A percentile compares a stretch with the other conserved stretches of the same genome.
phyloP scores from a whole-genome alignment of 2,888 invertebrate species.

The Junonia oenone region DNA sequence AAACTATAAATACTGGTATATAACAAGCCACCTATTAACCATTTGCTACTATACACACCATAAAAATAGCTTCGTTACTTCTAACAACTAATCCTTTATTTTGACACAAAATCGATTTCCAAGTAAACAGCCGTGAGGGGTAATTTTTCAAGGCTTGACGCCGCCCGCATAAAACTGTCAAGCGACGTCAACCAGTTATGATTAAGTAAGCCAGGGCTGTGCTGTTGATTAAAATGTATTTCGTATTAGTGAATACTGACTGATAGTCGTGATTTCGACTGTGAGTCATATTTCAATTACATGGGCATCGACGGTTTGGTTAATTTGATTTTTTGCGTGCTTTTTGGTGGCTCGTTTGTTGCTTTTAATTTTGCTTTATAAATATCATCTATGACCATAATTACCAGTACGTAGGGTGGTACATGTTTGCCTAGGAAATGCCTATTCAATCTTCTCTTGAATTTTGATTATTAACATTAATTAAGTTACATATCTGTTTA shows the following conservation, averaged over 20 bases:
- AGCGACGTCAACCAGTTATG: not conserved
- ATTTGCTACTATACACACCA: not conserved
- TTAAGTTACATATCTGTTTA: no score
- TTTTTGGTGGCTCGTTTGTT: no score
- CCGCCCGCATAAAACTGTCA: conserved; percentile 5
- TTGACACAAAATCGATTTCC: not conserved
- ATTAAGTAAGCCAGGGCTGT: conserved; percentile 1
- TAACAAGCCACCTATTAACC: not conserved
- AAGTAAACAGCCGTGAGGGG: not conserved
- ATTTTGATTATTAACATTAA: no score
- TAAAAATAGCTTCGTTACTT: not conserved
- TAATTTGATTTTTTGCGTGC: no score
- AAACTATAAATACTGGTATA: not conserved
- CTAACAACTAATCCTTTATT: not conserved
- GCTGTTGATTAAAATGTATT: not conserved
- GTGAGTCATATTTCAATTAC: not conserved
- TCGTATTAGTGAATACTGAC: not conserved
- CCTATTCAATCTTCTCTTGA: no score
- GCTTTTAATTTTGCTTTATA: no score
- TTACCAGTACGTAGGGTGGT: no score
- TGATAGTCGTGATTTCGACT: not conserved
- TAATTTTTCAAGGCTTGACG: conserved; percentile 8
- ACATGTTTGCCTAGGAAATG: no score
- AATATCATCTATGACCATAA: no score
- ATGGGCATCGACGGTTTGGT: no score